A percentile compares a stretch with the other conserved stretches of the same genome.
Evolutionary conservation across 2,113 vertebrate species (phyloP).

Genomic region (Tyrannus savana): DNA sequence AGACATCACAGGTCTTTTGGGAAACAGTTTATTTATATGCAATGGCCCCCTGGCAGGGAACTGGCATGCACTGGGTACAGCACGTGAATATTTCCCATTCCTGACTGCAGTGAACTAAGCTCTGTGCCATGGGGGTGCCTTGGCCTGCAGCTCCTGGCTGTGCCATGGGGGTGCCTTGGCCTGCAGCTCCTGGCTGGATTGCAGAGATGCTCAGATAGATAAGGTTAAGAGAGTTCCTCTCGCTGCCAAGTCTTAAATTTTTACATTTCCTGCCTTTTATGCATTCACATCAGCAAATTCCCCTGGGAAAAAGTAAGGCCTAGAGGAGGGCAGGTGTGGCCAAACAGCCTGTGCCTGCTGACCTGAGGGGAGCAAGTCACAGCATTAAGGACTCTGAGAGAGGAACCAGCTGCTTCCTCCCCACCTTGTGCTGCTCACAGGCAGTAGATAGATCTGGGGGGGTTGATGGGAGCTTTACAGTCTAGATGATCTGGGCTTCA

Average conservation of each 20-base stretch:
- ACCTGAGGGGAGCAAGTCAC: not conserved
- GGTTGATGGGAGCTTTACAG: not conserved
- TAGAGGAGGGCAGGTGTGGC: not conserved
- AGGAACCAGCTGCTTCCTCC: not conserved
- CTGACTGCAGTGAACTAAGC: not conserved
- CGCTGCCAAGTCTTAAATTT: not conserved
- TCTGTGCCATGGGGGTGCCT: not conserved
- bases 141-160: not conserved
- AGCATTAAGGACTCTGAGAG: not conserved
- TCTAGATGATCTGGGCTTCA: not conserved
- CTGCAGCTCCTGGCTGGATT: not conserved
- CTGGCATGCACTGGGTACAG: accelerated
- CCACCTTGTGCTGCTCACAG: not conserved
- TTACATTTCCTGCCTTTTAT: conserved; percentile 17
- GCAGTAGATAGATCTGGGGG: not conserved
- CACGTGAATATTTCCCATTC: not conserved
- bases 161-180: not conserved
- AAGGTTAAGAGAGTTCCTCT: not conserved
- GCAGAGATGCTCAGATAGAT: not conserved
- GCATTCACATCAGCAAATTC: not conserved
- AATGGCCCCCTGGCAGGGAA: not conserved
- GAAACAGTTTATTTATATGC: not conserved
- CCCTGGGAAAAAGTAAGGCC: not conserved
- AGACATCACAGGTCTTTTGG: not conserved
- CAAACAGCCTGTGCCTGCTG: not conserved